phyloP scores from a whole-genome alignment of 1,140 invertebrate species.

The Streblospio benedicti region DNA sequence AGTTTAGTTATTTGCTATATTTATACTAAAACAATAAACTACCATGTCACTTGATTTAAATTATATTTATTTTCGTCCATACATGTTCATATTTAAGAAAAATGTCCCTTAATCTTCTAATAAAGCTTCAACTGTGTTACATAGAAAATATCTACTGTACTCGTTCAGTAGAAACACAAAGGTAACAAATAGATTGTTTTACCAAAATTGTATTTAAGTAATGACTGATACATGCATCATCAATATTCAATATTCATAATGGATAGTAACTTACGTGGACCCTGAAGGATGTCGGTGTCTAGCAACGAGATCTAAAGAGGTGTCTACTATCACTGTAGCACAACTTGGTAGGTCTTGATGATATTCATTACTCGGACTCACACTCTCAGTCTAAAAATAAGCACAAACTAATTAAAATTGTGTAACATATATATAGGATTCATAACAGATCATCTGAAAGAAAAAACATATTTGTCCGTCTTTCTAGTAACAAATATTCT shows the following conservation, averaged over 20 bases:
- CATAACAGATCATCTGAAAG: slow-evolving; percentile 36
- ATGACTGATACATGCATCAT: neutral
- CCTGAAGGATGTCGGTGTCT: neutral
- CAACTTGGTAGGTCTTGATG: slow-evolving; percentile 1
- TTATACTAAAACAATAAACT: too few relatives aligned
- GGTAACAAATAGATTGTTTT: too few relatives aligned
- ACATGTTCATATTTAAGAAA: too few relatives aligned
- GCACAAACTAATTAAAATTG: neutral
- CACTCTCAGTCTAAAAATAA: slow-evolving; percentile 7
- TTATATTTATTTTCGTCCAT: too few relatives aligned
- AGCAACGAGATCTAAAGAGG: neutral
- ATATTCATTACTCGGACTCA: slow-evolving; percentile 7
- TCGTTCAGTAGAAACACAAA: too few relatives aligned
- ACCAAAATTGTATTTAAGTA: neutral
- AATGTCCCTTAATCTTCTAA: too few relatives aligned
- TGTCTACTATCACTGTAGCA: neutral
- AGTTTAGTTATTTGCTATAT: too few relatives aligned
- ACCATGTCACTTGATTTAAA: too few relatives aligned
- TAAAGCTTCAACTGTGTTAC: too few relatives aligned
- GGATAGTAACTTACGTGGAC: slow-evolving; percentile 1
- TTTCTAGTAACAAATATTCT: too few relatives aligned
- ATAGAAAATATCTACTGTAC: too few relatives aligned
- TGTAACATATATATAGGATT: neutral
- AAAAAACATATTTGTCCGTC: neutral
- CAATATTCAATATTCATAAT: neutral